Conservation (phyloP, 2,888 invertebrate genomes). For the Andricus quercusramuli region DNA sequence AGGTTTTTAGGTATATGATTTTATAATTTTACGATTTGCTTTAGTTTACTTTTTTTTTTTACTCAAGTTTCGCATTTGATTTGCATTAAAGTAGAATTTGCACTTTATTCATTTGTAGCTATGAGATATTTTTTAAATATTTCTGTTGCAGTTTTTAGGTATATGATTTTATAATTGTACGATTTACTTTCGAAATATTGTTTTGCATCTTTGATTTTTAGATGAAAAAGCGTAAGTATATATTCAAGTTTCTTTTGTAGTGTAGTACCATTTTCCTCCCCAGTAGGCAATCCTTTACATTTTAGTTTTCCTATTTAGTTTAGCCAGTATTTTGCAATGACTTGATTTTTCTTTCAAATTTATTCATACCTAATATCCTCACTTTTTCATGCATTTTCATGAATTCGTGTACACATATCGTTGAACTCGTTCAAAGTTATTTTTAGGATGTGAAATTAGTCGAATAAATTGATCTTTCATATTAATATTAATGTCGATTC, state of each 20-base stretch:
- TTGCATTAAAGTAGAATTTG: background rate
- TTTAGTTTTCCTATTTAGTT: background rate
- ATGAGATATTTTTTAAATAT: background rate
- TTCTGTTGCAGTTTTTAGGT: background rate
- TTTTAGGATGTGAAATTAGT: no score
- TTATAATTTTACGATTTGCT: background rate
- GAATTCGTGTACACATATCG: no score
- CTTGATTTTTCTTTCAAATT: background rate
- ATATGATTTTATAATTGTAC: background rate
- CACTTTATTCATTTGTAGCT: background rate
- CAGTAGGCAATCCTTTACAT: background rate
- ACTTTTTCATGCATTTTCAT: no score
- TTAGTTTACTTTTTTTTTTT: no score
- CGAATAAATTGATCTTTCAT: no score
- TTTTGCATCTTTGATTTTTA: background rate
- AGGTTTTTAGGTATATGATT: background rate
- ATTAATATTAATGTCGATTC: no score
- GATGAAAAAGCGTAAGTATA: constrained; percentile 6
- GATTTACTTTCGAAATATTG: background rate
- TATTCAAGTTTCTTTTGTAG: background rate
- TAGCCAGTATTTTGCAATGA: background rate
- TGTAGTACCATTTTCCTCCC: background rate
- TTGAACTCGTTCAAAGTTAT: no score
- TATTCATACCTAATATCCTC: no score
- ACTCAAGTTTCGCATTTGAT: background rate